These are phyloP conservation scores for Eupeodes latifasciatus DNA, from an alignment of 2,888 invertebrate species.

Conservation along the genomic window DNA sequence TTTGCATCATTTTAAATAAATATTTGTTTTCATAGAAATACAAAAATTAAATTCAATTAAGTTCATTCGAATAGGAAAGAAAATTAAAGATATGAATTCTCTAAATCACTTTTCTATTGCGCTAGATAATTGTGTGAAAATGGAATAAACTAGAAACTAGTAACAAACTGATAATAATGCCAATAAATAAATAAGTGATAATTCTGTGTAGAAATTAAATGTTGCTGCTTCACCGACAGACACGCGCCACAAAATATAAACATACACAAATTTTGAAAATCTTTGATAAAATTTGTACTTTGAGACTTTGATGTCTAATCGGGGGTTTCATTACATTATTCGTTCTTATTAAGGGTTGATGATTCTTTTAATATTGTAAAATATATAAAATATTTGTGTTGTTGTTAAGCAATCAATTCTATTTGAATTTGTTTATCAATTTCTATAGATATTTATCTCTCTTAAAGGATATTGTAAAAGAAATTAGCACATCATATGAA, in stretches of 20 bases:
- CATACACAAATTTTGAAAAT: not conserved
- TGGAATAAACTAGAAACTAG: not conserved
- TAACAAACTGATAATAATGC: not conserved
- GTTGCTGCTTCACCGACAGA: not conserved
- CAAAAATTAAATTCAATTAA: no score
- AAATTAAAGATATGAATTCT: not conserved
- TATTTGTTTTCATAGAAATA: no score
- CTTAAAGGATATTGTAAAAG: not conserved
- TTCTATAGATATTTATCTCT: not conserved
- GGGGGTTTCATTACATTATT: not conserved
- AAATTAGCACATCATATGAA: not conserved
- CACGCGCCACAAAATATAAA: not conserved
- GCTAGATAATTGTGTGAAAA: not conserved
- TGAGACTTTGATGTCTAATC: not conserved
- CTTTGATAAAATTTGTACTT: slow-evolving; percentile 9
- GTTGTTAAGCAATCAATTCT: no score
- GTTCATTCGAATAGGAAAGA: not conserved
- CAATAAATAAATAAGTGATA: not conserved
- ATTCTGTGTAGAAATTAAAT: not conserved
- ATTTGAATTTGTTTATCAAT: no score
- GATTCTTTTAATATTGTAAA: not conserved
- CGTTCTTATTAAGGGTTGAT: not conserved
- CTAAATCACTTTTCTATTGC: not conserved
- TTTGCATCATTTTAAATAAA: no score
- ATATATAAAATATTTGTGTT: no score